Percentiles rank a stretch among this genome's conserved stretches.
Conservation (phyloP, 2,113 vertebrate species). For the Phycodurus eques region DNA sequence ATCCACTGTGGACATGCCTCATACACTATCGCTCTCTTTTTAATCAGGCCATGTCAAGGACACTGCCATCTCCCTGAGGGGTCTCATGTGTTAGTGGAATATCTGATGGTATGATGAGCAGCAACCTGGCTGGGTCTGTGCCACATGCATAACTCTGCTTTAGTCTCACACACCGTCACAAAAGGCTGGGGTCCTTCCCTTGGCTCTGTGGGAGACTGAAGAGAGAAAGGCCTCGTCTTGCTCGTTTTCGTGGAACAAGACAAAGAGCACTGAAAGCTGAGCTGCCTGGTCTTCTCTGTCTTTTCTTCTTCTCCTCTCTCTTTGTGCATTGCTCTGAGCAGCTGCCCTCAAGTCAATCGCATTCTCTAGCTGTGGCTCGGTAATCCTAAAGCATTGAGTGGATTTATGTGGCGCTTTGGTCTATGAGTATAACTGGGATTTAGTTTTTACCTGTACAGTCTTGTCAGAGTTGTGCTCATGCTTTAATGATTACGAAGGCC, state of each 20-base stretch:
- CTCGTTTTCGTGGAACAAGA: constrained; percentile 40
- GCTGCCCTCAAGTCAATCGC: constrained; percentile 48
- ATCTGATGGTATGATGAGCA: constrained; percentile 46
- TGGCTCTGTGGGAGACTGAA: constrained; percentile 30
- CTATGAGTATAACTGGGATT: constrained; percentile 23
- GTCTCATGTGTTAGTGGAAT: constrained; percentile 47
- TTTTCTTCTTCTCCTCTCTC: constrained; percentile 37
- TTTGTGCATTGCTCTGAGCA: constrained; percentile 49
- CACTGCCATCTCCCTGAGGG: constrained; percentile 29
- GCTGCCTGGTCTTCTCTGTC: constrained; percentile 37
- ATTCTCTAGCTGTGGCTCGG: constrained; percentile 23
- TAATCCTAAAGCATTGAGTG: constrained; percentile 28
- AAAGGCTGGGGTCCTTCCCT: constrained; percentile 26
- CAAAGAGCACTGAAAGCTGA: constrained; percentile 60
- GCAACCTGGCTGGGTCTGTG: constrained; percentile 35
- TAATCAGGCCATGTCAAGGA: constrained; percentile 52
- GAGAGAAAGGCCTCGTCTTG: constrained; percentile 35
- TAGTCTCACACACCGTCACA: neutral
- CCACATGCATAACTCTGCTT: constrained; percentile 17
- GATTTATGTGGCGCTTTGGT: constrained; percentile 12
- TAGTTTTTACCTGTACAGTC: constrained; percentile 32
- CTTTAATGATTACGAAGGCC: constrained; percentile 20
- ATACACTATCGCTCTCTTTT: constrained; percentile 42
- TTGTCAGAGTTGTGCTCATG: constrained; percentile 22
- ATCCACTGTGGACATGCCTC: constrained; percentile 21